These are phyloP conservation scores for Darevskia nairensis DNA, from an alignment of 2,797 vertebrate genomes.

Conservation along the genomic window DNA sequence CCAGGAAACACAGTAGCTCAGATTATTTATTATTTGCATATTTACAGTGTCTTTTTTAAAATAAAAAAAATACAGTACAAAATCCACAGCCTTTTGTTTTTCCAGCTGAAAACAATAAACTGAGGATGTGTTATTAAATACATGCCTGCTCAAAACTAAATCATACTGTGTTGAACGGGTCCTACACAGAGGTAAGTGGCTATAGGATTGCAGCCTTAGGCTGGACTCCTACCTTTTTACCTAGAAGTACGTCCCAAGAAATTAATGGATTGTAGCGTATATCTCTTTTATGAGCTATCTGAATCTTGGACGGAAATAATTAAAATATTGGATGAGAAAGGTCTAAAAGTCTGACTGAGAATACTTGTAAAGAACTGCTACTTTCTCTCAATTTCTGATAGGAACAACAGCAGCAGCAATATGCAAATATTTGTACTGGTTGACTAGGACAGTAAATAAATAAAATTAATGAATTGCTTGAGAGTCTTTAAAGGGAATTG, in stretches of 20 bases:
- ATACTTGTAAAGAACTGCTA: background rate
- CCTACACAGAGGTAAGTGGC: background rate
- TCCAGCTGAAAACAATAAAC: too few species aligned
- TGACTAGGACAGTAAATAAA: background rate
- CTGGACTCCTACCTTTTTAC: background rate
- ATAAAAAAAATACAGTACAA: too few species aligned
- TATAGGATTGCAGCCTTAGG: background rate
- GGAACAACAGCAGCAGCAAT: too few species aligned
- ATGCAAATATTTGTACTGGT: too few species aligned
- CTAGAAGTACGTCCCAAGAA: background rate
- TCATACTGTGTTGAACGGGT: too few species aligned
- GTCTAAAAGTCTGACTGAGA: background rate
- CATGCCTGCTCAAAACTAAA: too few species aligned
- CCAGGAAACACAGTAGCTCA: slow-evolving; percentile 8
- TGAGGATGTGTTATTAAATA: too few species aligned
- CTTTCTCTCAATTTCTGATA: background rate
- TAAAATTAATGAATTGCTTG: background rate
- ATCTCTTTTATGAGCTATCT: background rate
- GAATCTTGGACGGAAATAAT: background rate
- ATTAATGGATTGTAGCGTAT: background rate
- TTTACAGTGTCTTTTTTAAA: slow-evolving; percentile 37
- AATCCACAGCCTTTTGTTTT: too few species aligned
- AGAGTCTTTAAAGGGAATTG: background rate
- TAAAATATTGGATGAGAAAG: background rate
- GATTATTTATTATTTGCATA: slow-evolving; percentile 40